phyloP scores from a whole-genome alignment of 2,797 vertebrate species.

The Champsocephalus gunnari region DNA sequence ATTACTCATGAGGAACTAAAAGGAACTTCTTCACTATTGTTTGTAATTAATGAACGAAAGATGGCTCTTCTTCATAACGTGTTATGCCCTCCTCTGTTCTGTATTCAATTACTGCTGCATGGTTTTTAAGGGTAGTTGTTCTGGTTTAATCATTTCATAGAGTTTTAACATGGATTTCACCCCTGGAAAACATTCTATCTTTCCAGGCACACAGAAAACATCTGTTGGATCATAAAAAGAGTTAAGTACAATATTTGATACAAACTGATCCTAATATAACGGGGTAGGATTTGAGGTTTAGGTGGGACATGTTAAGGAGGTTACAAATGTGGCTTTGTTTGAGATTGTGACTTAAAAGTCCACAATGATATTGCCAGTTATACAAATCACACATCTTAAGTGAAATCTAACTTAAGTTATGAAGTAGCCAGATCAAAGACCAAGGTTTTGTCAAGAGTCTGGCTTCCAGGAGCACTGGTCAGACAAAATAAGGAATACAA shows the following conservation, averaged over 20 bases:
- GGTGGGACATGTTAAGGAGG: not conserved
- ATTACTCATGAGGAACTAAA: no score
- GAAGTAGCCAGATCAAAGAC: not conserved
- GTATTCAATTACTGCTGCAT: not conserved
- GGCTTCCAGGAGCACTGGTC: not conserved
- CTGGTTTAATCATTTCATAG: constrained; percentile 2
- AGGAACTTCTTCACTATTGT: not conserved
- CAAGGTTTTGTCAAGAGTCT: not conserved
- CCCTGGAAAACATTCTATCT: constrained; percentile 2
- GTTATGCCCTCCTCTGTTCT: not conserved
- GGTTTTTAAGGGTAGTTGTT: not conserved
- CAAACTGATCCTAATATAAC: constrained; percentile 3
- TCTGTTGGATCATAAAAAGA: constrained; percentile 11
- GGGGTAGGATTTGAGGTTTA: not conserved
- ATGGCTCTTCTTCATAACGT: not conserved
- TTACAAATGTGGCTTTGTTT: constrained; percentile 2
- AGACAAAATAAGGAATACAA: not conserved
- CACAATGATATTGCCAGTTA: not conserved
- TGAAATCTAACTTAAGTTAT: not conserved
- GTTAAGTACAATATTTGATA: constrained; percentile 5
- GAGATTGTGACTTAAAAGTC: not conserved
- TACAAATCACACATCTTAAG: not conserved
- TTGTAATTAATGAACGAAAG: not conserved
- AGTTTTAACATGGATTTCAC: constrained; percentile 5
- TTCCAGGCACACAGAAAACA: constrained; percentile 5